Evolutionary conservation across 2,888 invertebrate species (phyloP).

Genomic region (Scaptodrosophila latifasciaeformis): DNA sequence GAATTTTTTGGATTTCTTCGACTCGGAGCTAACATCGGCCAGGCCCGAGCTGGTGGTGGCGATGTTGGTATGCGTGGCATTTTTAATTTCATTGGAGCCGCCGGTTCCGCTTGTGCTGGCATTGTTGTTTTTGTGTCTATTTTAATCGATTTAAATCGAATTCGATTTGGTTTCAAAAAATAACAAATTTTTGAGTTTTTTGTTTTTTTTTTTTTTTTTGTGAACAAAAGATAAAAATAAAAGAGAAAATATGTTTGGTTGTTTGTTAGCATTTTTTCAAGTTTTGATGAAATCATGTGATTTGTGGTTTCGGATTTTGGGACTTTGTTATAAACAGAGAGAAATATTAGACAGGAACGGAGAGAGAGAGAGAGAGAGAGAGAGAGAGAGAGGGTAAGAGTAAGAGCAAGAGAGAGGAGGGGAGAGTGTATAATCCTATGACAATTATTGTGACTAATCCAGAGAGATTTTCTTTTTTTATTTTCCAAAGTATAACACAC

Average conservation of each 20-base stretch:
- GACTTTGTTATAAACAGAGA: conserved; percentile 16
- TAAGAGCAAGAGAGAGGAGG: conserved; percentile 6
- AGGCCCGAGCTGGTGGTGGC: conserved; percentile 1
- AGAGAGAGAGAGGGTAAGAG: conserved; percentile 13
- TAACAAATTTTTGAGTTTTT: conserved; percentile 22
- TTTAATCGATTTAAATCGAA: conserved; percentile 16
- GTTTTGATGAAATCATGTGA: conserved; percentile 35
- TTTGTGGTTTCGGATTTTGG: conserved; percentile 2
- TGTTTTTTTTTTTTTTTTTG: conserved; percentile 18
- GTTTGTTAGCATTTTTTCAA: conserved; percentile 53
- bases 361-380: conserved; percentile 8
- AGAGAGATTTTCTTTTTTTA: neutral
- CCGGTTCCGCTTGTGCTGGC: conserved; percentile 14
- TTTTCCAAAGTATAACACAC: conserved; percentile 5
- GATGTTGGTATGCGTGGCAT: conserved; percentile 41
- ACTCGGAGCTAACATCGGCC: conserved; percentile 36
- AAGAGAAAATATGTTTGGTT: conserved; percentile 64
- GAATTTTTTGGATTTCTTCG: conserved; percentile 74
- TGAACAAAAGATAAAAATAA: conserved; percentile 36
- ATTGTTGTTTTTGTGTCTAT: conserved; percentile 53
- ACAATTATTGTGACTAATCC: conserved; percentile 51
- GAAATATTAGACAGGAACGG: neutral
- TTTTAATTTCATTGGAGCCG: conserved; percentile 32
- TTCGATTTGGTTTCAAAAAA: neutral
- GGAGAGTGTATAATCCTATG: conserved; percentile 27